Evolutionary conservation across 1,140 invertebrate genomes (phyloP), one percentile per base, ranked within the genome.

Genomic region (Neuroterus valhalla): DNA sequence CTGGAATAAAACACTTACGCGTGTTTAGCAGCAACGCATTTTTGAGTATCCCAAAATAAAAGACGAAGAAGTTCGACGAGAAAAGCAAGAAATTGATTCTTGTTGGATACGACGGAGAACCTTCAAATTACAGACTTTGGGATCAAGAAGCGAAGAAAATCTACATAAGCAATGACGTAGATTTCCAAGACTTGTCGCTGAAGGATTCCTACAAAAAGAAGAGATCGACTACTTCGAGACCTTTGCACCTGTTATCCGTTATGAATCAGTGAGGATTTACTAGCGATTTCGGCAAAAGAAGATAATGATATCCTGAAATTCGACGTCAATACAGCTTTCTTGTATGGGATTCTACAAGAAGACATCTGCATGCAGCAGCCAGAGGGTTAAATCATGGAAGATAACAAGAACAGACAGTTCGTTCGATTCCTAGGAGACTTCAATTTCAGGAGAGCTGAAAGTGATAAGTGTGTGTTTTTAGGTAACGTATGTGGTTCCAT

Each of bases 351-450:
- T n/a, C 43, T 70, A 1, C 3, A 48, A 26, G 74, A 76, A 38
- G 66, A 71, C 6, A 68, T 71, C 17, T 71, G 68, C 14, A n/a
- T 76, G 14, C 26, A 76, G 14, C 70, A 23, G 2, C 75, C 75
- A 1, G 62, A 76, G 79, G 68, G 77, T 74, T 45, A 38, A 42
- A 19, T 38, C 21, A 55, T 12, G 52, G 62, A 75, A 19, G 45
- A 70, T 31, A 19, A 52, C 14, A 75, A 21, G 21, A 19, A 45
- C 50, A 68, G 68, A 74, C 80, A 82, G 42, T 86, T 75, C 19
- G 80, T 90, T 12, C 80, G 89, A 85, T 3, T 67, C 91, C 6
- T 88, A 89, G 71, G 89, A 91, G 70, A 80, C 86, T 12, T 82
- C 87, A 14, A 67, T 68, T 76, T 81, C 45, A 44, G 6, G n/a